These are phyloP conservation scores for Rutpela maculata DNA, from an alignment of 2,888 invertebrate species.

Conservation along the genomic window DNA sequence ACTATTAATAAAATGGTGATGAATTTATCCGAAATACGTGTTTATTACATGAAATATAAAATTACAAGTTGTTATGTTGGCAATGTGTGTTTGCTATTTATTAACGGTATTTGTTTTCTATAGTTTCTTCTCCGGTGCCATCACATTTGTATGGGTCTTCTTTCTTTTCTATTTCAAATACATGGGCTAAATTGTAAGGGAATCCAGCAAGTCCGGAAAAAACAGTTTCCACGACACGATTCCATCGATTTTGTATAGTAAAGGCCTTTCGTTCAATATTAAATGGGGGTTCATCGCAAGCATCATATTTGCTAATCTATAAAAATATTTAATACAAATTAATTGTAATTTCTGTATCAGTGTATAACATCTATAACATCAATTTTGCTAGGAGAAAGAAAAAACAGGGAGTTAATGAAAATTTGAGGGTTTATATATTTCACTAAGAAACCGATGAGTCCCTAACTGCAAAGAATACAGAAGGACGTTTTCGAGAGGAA, in stretches of 20 bases:
- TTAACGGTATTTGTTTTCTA: constrained; percentile 18
- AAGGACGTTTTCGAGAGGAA: too few relatives aligned
- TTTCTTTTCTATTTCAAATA: constrained; percentile 22
- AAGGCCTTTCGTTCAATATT: constrained; percentile 54
- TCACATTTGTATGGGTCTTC: constrained; percentile 16
- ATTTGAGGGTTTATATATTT: too few relatives aligned
- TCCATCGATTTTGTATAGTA: constrained; percentile 62
- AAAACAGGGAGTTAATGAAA: too few relatives aligned
- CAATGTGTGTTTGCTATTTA: too few relatives aligned
- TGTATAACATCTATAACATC: too few relatives aligned
- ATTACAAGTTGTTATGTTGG: neutral
- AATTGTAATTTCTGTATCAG: neutral
- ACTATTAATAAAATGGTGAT: too few relatives aligned
- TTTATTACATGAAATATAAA: too few relatives aligned
- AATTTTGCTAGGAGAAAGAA: too few relatives aligned
- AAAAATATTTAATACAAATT: constrained; percentile 21
- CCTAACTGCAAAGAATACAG: too few relatives aligned
- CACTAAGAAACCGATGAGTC: too few relatives aligned
- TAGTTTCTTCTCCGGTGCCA: neutral
- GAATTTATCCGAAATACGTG: too few relatives aligned
- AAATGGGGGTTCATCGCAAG: constrained; percentile 60
- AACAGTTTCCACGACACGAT: constrained; percentile 55
- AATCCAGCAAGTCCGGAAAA: constrained; percentile 62
- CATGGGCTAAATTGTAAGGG: constrained; percentile 57
- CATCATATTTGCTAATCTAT: constrained; percentile 52